phyloP scores from a whole-genome alignment of 1,140 invertebrate genomes.

The Neodiprion fabricii region DNA sequence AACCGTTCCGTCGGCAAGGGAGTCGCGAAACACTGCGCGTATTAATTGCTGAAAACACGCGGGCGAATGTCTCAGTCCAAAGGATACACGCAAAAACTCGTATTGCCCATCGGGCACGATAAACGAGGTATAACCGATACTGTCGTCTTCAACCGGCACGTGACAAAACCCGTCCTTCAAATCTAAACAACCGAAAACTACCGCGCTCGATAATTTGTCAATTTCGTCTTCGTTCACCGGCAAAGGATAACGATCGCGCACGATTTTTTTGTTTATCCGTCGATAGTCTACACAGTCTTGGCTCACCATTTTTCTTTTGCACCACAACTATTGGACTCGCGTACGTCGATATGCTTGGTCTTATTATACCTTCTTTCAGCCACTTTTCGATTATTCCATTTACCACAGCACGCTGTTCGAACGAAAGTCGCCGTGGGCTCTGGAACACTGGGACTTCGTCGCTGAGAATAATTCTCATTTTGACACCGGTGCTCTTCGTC shows the following conservation, averaged over 20 bases:
- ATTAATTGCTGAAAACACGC: constrained; percentile 55
- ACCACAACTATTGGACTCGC: constrained; percentile 56
- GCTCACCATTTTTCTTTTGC: constrained; percentile 54
- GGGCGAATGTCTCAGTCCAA: constrained; percentile 56
- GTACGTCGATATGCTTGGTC: constrained; percentile 52
- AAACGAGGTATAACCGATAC: neutral
- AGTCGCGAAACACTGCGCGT: constrained; percentile 37
- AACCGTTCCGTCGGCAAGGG: constrained; percentile 35
- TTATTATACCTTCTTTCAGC: constrained; percentile 24
- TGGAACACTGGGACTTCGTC: constrained; percentile 25
- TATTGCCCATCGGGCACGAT: constrained; percentile 37
- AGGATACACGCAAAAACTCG: constrained; percentile 55
- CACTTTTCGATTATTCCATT: constrained; percentile 20
- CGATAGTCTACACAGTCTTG: constrained; percentile 45
- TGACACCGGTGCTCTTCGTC: constrained; percentile 18
- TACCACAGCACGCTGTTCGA: constrained; percentile 16
- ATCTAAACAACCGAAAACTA: constrained; percentile 39
- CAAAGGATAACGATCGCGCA: constrained; percentile 36
- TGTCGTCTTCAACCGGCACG: constrained; percentile 36
- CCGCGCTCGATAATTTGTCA: constrained; percentile 24
- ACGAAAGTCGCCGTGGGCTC: constrained; percentile 17
- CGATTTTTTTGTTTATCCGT: constrained; percentile 34
- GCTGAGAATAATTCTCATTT: constrained; percentile 25
- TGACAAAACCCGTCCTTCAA: constrained; percentile 35
- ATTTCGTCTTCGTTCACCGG: constrained; percentile 31